Percentiles rank a stretch among this genome's conserved stretches.
phyloP scores from a whole-genome alignment of 1,140 invertebrate genomes.

The Drosophila oshimai region DNA sequence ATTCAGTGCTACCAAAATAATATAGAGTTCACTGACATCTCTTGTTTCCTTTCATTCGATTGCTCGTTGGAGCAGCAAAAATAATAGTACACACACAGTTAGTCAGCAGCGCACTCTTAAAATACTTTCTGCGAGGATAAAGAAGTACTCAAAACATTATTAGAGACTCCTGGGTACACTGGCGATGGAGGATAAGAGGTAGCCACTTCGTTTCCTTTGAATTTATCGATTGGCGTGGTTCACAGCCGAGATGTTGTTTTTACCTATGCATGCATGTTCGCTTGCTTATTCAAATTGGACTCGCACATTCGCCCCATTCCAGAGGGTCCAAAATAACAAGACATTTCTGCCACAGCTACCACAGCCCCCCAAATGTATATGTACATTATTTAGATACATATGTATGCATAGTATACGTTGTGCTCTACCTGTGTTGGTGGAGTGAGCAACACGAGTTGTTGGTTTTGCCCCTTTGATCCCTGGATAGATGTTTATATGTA shows the following conservation, averaged over 20 bases:
- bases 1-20: slow-evolving; percentile 18
- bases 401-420: not conserved
- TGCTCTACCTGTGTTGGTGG: not conserved
- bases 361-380: not conserved
- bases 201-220: slow-evolving; percentile 31
- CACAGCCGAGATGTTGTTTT: not conserved
- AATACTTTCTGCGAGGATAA: slow-evolving; percentile 3
- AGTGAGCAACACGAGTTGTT: slow-evolving; percentile 16
- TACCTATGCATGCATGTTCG: slow-evolving; percentile 6
- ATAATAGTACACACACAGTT: slow-evolving; percentile 21
- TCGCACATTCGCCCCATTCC: slow-evolving; percentile 9
- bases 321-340: slow-evolving; percentile 18
- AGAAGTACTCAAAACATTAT: slow-evolving; percentile 11
- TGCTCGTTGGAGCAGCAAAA: slow-evolving; percentile 17
- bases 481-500: not conserved
- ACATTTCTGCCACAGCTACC: slow-evolving; percentile 5
- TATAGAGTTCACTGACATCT: slow-evolving; percentile 58
- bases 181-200: not conserved
- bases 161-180: not conserved
- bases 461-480: slow-evolving; percentile 24
- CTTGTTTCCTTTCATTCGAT: not conserved
- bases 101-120: slow-evolving; percentile 48
- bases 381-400: too few relatives aligned
- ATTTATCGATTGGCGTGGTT: slow-evolving; percentile 67
- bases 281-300: slow-evolving; percentile 59